phyloP scores from a whole-genome alignment of 1,140 invertebrate species.

The Ptiloglossa arizonensis region DNA sequence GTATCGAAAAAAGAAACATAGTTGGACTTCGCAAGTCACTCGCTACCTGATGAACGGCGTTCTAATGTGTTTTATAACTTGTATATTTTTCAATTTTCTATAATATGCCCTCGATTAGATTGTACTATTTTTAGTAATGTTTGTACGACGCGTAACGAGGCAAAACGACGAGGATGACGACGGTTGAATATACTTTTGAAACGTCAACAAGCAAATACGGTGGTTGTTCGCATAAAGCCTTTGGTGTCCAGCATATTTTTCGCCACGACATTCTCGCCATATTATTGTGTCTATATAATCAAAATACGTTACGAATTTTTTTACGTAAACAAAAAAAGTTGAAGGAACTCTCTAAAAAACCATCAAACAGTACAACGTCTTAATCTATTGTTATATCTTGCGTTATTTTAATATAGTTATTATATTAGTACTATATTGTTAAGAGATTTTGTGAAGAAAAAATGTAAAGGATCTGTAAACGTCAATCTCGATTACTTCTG shows the following conservation, averaged over 20 bases:
- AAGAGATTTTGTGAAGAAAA: constrained; percentile 4
- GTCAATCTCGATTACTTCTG: constrained; percentile 32
- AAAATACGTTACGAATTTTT: constrained; percentile 55
- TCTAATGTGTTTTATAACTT: constrained; percentile 59
- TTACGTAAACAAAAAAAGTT: constrained; percentile 21
- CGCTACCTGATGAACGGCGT: constrained; percentile 45
- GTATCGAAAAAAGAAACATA: constrained; percentile 23
- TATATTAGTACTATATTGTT: constrained; percentile 40
- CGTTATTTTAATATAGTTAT: constrained; percentile 57
- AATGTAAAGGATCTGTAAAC: constrained; percentile 42
- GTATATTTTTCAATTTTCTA: constrained; percentile 63
- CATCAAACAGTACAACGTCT: constrained; percentile 57
- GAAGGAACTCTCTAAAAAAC: constrained; percentile 10
- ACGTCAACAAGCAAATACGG: neutral
- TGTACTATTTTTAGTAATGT: constrained; percentile 56
- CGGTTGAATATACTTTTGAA: neutral
- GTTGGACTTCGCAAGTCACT: constrained; percentile 45
- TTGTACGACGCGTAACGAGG: constrained; percentile 26
- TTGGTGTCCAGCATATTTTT: constrained; percentile 65
- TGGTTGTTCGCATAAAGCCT: constrained; percentile 43
- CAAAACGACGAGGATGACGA: constrained; percentile 11
- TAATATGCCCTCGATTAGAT: constrained; percentile 48
- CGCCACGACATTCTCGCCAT: constrained; percentile 49
- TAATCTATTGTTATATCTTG: constrained; percentile 54
- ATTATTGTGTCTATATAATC: constrained; percentile 61